Evolutionary conservation across 2,888 invertebrate species (phyloP).

Genomic region (Drosophila kambysellisi): DNA sequence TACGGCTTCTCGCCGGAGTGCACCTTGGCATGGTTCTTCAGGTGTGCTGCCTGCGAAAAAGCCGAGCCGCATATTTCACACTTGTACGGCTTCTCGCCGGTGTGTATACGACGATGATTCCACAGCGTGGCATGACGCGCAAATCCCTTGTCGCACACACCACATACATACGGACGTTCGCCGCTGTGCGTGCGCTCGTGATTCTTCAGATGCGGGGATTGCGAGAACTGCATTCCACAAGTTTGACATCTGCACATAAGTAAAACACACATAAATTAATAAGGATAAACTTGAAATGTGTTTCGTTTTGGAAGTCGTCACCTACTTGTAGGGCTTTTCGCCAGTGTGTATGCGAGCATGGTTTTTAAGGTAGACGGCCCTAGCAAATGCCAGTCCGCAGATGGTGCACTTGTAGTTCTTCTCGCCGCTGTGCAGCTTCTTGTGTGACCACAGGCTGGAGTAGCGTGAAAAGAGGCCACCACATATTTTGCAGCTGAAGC

Average conservation of each 20-base stretch:
- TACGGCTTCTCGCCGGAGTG: conserved; percentile 93
- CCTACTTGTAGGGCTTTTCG: conserved; percentile 92
- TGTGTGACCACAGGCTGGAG: conserved; percentile 95
- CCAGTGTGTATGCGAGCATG: conserved; percentile 95
- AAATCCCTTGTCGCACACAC: conserved; percentile 95
- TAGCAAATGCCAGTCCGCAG: conserved; percentile 94
- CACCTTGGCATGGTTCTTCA: conserved; percentile 94
- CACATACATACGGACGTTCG: conserved; percentile 94
- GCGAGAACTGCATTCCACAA: conserved; percentile 96
- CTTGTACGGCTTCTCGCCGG: conserved; percentile 88
- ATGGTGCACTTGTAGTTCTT: conserved; percentile 96
- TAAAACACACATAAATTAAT: conserved; percentile 24
- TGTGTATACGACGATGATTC: conserved; percentile 95
- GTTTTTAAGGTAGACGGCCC: conserved; percentile 95
- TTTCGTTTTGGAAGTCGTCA: conserved; percentile 5
- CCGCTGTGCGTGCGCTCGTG: conserved; percentile 95
- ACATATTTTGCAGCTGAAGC: conserved; percentile 95
- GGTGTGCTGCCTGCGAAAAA: conserved; percentile 94
- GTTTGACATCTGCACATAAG: conserved; percentile 90
- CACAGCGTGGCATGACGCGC: conserved; percentile 94
- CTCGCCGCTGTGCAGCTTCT: conserved; percentile 92
- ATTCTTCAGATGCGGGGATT: conserved; percentile 94
- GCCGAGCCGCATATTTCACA: conserved; percentile 95
- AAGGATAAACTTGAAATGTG: background rate
- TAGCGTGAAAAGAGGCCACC: conserved; percentile 93